Percentiles rank a stretch among this genome's conserved stretches.
Evolutionary conservation across 2,797 vertebrate species (phyloP).

Genomic region (Clarias pachynema): DNA sequence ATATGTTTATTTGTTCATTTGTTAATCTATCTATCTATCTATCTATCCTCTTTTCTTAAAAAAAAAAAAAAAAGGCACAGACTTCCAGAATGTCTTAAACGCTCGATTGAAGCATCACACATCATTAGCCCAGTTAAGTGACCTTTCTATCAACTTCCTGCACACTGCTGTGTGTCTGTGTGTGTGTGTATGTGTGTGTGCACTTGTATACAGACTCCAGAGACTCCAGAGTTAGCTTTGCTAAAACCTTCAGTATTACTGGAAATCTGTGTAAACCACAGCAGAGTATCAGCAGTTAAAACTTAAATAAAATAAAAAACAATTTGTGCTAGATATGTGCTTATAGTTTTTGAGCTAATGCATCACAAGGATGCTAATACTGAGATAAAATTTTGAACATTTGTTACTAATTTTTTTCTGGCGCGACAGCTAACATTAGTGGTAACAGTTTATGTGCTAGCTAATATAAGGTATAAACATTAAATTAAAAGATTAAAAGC

Average conservation of each 20-base stretch:
- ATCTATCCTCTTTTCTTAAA: conserved; percentile 22
- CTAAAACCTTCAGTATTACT: background rate
- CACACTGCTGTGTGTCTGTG: conserved; percentile 10
- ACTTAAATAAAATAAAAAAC: background rate
- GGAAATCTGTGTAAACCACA: conserved; percentile 32
- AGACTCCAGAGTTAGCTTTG: background rate
- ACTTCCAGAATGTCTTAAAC: conserved; percentile 52
- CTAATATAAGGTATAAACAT: background rate
- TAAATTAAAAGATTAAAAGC: background rate
- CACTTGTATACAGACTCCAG: conserved; percentile 12
- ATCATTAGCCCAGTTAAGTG: conserved; percentile 46
- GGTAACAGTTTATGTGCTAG: background rate
- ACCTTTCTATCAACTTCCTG: conserved; percentile 43
- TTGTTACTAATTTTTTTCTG: background rate
- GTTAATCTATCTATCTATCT: conserved; percentile 33
- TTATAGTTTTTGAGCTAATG: background rate
- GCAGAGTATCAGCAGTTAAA: conserved; percentile 1
- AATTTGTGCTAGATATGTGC: background rate
- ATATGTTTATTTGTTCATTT: conserved; percentile 47
- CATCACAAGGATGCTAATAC: background rate
- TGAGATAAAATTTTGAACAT: background rate
- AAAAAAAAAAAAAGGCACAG: conserved; percentile 17
- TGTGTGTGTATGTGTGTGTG: background rate
- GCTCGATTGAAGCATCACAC: conserved; percentile 39
- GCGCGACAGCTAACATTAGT: background rate